Conservation (phyloP, 1,140 invertebrate species). For the Diploscapter pachys region DNA sequence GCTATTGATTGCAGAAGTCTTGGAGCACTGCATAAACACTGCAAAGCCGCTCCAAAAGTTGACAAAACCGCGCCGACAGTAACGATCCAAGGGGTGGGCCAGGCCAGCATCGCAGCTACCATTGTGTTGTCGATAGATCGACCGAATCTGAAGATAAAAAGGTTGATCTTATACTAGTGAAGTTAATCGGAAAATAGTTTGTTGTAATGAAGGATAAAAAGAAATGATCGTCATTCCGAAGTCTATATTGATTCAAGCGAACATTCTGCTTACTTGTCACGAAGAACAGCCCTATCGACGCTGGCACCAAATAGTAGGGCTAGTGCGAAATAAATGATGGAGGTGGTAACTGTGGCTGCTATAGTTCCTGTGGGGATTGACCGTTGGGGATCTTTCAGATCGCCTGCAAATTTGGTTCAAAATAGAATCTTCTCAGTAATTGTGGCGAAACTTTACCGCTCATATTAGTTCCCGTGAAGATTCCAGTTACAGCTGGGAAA, state of each 20-base stretch:
- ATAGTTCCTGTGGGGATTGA: constrained; percentile 96
- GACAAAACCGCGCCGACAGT: constrained; percentile 93
- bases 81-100: constrained; percentile 97
- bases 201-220: too few species aligned
- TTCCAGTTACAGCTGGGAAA: constrained; percentile 88
- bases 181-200: too few species aligned
- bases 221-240: not conserved
- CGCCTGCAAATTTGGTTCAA: constrained; percentile 66
- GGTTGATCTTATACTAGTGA: too few species aligned
- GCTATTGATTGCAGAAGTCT: constrained; percentile 84
- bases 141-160: constrained; percentile 43
- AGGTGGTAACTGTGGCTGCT: constrained; percentile 90
- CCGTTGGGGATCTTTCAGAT: constrained; percentile 82
- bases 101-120: constrained; percentile 92
- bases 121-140: constrained; percentile 69
- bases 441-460: constrained; percentile 39
- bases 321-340: constrained; percentile 81
- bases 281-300: constrained; percentile 84
- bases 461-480: constrained; percentile 56
- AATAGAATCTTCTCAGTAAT: too few species aligned
- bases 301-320: constrained; percentile 90
- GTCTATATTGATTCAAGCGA: not conserved
- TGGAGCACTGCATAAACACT: constrained; percentile 86
- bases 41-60: constrained; percentile 91
- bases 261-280: constrained; percentile 78